phyloP scores from a whole-genome alignment of 2,113 vertebrate species.

The Tursiops truncatus region DNA sequence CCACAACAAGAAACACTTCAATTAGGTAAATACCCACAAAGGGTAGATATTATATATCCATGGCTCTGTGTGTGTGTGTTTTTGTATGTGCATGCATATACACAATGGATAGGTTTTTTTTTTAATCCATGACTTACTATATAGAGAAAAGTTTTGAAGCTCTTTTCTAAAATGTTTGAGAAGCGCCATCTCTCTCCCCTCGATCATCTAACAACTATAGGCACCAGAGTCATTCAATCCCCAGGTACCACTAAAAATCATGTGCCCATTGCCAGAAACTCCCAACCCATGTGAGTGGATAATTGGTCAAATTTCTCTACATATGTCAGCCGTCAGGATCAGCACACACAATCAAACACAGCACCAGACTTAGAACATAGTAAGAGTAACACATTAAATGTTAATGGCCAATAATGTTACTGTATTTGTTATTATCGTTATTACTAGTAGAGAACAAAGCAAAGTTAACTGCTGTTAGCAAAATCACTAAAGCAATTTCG shows the following conservation, averaged over 20 bases:
- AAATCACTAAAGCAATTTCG: neutral
- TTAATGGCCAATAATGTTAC: neutral
- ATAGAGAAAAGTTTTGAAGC: neutral
- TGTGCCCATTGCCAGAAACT: neutral
- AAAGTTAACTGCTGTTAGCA: neutral
- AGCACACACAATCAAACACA: neutral
- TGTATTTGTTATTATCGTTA: neutral
- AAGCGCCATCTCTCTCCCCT: neutral
- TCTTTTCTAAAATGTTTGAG: neutral
- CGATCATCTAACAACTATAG: neutral
- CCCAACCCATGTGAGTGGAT: neutral
- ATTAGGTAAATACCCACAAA: neutral
- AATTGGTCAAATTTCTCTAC: neutral
- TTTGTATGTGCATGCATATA: neutral
- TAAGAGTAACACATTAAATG: neutral
- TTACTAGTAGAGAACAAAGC: neutral
- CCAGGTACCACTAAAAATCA: neutral
- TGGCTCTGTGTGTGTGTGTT: neutral
- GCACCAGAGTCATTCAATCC: neutral
- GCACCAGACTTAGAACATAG: neutral
- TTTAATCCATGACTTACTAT: neutral
- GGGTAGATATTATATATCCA: neutral
- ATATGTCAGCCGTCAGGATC: neutral
- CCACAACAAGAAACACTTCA: neutral
- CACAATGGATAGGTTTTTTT: neutral